Evolutionary conservation across 2,113 vertebrate species (phyloP).

Genomic region (Ailurus styani): DNA sequence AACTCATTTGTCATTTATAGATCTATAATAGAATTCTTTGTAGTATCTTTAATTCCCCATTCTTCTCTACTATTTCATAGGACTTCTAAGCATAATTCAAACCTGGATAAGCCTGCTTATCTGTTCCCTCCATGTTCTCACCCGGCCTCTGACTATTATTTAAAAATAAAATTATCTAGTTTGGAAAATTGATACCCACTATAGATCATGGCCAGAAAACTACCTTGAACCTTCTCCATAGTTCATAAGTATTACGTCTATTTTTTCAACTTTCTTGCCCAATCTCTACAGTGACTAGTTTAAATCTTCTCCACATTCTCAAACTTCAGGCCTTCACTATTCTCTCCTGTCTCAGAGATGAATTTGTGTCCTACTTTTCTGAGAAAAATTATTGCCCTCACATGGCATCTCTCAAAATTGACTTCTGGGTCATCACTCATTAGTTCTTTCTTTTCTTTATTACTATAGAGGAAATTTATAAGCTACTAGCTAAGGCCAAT

Average conservation of each 20-base stretch:
- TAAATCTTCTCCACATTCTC: neutral
- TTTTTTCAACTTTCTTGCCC: neutral
- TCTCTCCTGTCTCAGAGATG: neutral
- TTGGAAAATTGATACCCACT: neutral
- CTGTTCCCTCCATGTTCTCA: neutral
- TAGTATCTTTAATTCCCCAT: neutral
- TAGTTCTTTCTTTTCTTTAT: neutral
- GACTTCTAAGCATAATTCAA: neutral
- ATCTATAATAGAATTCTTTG: neutral
- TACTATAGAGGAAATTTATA: neutral
- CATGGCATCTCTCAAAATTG: neutral
- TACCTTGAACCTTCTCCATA: neutral
- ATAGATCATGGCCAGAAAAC: neutral
- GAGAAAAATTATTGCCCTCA: neutral
- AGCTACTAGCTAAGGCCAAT: neutral
- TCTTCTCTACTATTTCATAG: neutral
- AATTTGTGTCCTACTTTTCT: neutral
- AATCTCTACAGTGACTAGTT: neutral
- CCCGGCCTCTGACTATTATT: neutral
- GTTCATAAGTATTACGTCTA: neutral
- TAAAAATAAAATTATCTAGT: neutral
- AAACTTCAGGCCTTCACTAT: neutral
- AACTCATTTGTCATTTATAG: neutral
- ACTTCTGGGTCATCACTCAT: neutral
- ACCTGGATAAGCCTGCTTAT: neutral